These are phyloP conservation scores for Parnassius smintheus DNA, from an alignment of 2,888 invertebrate species.

Conservation along the genomic window DNA sequence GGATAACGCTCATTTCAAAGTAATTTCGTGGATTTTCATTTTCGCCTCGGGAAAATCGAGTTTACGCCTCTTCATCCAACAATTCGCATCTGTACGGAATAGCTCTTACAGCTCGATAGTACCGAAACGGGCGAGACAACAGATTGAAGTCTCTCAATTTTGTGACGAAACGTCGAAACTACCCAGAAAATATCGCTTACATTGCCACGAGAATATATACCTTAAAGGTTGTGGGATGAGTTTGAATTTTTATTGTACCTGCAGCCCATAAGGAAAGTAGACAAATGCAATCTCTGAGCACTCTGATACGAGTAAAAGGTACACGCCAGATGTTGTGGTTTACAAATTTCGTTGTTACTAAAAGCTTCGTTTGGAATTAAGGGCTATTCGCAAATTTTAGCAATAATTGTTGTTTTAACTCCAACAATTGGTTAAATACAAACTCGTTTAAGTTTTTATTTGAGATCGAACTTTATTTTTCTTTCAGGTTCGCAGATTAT, in stretches of 20 bases:
- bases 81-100: constrained; percentile 70
- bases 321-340: constrained; percentile 75
- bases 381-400: constrained; percentile 41
- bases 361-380: constrained; percentile 63
- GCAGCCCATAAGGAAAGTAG: constrained; percentile 47
- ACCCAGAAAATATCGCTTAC: constrained; percentile 39
- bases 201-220: constrained; percentile 37
- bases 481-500: no score
- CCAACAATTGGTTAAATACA: constrained; percentile 8
- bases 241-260: constrained; percentile 34
- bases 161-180: constrained; percentile 52
- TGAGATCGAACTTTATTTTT: no score
- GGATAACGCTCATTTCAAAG: constrained; percentile 33
- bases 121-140: constrained; percentile 67
- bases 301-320: constrained; percentile 50
- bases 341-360: constrained; percentile 72
- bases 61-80: constrained; percentile 60
- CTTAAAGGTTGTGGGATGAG: constrained; percentile 33
- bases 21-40: constrained; percentile 55
- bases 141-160: constrained; percentile 62
- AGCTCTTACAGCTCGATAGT: constrained; percentile 67
- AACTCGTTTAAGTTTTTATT: no score
- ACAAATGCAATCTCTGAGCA: constrained; percentile 69
- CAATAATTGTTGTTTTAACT: constrained; percentile 30
- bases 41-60: constrained; percentile 61